Percentiles rank a stretch among this genome's conserved stretches.
Evolutionary conservation across 2,888 invertebrate species (phyloP).

Genomic region (Temnothorax rugatulus): DNA sequence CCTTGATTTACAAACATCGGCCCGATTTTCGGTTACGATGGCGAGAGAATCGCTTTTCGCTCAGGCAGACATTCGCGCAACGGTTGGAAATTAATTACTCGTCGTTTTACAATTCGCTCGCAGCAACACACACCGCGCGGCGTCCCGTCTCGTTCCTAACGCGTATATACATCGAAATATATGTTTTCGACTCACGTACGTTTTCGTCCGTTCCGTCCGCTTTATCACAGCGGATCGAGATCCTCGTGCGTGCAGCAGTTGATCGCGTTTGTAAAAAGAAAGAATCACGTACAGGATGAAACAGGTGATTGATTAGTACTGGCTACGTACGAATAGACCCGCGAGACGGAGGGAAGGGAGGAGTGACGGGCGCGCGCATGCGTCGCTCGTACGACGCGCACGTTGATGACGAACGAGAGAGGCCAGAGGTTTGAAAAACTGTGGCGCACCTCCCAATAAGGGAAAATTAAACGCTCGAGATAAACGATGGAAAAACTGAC

Average conservation of each 20-base stretch:
- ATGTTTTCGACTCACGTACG: slow-evolving; percentile 12
- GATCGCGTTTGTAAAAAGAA: slow-evolving; percentile 14
- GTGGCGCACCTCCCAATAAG: background rate
- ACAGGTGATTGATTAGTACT: slow-evolving; percentile 54
- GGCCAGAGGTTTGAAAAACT: slow-evolving; percentile 14
- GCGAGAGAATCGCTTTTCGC: background rate
- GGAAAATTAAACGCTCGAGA: background rate
- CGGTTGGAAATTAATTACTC: background rate
- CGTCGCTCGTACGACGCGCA: slow-evolving; percentile 40
- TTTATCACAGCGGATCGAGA: background rate
- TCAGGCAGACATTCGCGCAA: background rate
- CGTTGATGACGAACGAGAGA: slow-evolving; percentile 4
- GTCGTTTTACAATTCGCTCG: slow-evolving; percentile 2
- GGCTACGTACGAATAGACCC: slow-evolving; percentile 44
- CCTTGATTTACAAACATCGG: background rate
- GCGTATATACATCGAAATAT: background rate
- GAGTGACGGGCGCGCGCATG: slow-evolving; percentile 61
- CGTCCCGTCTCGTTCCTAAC: background rate
- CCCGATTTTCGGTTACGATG: background rate
- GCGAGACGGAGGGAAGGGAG: background rate
- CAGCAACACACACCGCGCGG: background rate
- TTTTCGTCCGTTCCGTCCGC: background rate
- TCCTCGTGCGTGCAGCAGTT: background rate
- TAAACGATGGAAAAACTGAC: slow-evolving; percentile 11
- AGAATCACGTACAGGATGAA: slow-evolving; percentile 39